Base-by-base conservation (phyloP, 2,797 vertebrate genomes). In the Ceryle rudis region DNA sequence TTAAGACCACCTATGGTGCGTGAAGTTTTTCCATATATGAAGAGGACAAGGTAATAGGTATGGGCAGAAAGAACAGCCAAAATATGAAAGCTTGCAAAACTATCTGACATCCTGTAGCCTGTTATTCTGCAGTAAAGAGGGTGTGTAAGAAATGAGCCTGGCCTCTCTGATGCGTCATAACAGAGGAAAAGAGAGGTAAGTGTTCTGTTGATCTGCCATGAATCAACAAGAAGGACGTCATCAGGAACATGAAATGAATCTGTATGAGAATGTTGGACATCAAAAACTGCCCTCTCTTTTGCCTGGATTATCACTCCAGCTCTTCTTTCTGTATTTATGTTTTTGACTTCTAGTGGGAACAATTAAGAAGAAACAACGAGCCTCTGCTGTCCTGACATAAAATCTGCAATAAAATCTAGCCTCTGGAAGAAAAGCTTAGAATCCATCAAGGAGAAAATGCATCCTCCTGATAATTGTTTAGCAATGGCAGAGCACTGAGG, bases 341-440 rank as follows among this genome's bases (percentile, higher is more conserved):
- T 91, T 96, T 84, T 86, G 28, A 70, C 70, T 94, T 95, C 85
- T 81, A 57, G 73, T 70, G 54, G 80, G 82, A 94, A 89, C 31
- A 89, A 93, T 90, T 91, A 90, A 87, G 60, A 93, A 81, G 66
- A 88, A 93, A 84, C 89, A 93, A 79, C 0, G 10, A 86, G 55
- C 29, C 62, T 90, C 58, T 91, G 58, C 82, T 96, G 58, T 95
- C 73, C 91, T 86, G 65, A 79, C 73, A 86, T 95, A 94, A 93
- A 96, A 93, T 49, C 39, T 70, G 66, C 66, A 93, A 66, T 95
- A 94, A 96, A 94, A 95, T 93, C 87, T 75, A 88, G 80, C 44
- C 70, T 86, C 58, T 97, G 89, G 80, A 96, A 97, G 81, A 90
- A 95, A 90, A 93, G 46, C 42, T 91, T 88, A 66, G 54, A 93